These are phyloP conservation scores for Hephaestus fuliginosus DNA, from an alignment of 2,797 vertebrate genomes.

Conservation along the genomic window DNA sequence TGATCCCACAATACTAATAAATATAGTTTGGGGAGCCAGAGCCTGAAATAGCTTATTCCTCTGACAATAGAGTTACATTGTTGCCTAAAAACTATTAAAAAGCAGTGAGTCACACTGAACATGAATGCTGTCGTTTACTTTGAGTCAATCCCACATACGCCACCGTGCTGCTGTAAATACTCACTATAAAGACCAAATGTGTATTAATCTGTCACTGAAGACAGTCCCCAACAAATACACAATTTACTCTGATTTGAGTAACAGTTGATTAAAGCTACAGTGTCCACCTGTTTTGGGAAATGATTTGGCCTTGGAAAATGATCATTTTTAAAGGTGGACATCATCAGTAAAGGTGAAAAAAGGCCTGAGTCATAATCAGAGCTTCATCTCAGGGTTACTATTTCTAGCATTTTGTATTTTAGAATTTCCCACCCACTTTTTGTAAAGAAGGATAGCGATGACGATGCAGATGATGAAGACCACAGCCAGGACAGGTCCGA, in stretches of 20 bases:
- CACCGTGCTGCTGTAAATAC: not conserved
- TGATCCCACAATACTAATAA: not conserved
- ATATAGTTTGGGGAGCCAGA: not conserved
- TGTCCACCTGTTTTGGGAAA: too few species aligned
- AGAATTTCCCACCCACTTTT: slow-evolving; percentile 90
- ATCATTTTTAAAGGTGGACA: not conserved
- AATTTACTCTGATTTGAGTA: not conserved
- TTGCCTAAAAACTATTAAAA: slow-evolving; percentile 12
- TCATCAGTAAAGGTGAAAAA: too few species aligned
- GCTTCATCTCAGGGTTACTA: slow-evolving; percentile 3
- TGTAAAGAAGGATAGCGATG: slow-evolving; percentile 97
- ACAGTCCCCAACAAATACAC: not conserved
- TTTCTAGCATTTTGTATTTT: slow-evolving; percentile 32
- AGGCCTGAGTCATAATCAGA: slow-evolving; percentile 19
- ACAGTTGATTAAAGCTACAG: not conserved
- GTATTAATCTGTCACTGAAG: not conserved
- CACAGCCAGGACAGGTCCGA: slow-evolving; percentile 95
- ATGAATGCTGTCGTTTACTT: slow-evolving; percentile 3
- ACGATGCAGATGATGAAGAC: slow-evolving; percentile 99
- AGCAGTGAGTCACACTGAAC: not conserved
- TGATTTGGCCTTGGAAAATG: not conserved
- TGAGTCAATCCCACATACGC: not conserved
- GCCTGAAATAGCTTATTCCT: not conserved
- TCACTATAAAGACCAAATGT: not conserved
- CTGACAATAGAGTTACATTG: not conserved